Base-by-base conservation (phyloP, 2,888 invertebrate genomes). In the Anticlea derivata region DNA sequence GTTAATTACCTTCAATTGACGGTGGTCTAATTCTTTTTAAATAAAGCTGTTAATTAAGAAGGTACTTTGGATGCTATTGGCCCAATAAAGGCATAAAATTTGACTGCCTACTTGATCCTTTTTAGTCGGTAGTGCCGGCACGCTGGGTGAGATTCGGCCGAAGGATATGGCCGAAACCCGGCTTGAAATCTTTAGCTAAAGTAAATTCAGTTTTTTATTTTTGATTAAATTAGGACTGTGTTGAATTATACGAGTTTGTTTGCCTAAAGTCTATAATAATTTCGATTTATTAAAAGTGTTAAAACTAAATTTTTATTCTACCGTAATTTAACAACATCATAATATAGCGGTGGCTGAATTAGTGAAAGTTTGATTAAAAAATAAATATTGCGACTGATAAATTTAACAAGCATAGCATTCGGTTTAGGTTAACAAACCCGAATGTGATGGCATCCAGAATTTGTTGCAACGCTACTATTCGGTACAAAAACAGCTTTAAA, bases 21-120 rank as follows among this genome's bases (percentile, higher is more conserved):
- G 85, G 87, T 87, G 86, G 87, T 86, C 86, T 80, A 70, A 76
- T 78, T 80, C 73, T 82, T 85, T 81, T 82, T 81, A 85, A 86
- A 88, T 89, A 81, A 88, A 88, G 83, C 83, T 88, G 86, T 83
- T 83, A 82, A 82, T 83, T 81, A 79, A 70, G 70, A 71, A 76
- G 77, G 74, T 74, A 75, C 79, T 81, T 77, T 71, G 60, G 79
- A 66, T 76, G 73, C 77, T 83, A 85, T 84, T 83, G 86, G 68
- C 35, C 55, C 67, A 63, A 76, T 89, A 87, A 88, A 88, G 52
- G 61, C 53, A 88, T 88, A 86, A 87, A 88, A 67, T 46, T 63
- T 70, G 69, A 78, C 81, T 81, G 79, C 83, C 85, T 84, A 86
- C 88, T 88, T 87, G 80, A 74, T 74, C 75, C 75, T 72, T 73